phyloP scores from a whole-genome alignment of 2,113 vertebrate species.

The Toxotes jaculatrix region DNA sequence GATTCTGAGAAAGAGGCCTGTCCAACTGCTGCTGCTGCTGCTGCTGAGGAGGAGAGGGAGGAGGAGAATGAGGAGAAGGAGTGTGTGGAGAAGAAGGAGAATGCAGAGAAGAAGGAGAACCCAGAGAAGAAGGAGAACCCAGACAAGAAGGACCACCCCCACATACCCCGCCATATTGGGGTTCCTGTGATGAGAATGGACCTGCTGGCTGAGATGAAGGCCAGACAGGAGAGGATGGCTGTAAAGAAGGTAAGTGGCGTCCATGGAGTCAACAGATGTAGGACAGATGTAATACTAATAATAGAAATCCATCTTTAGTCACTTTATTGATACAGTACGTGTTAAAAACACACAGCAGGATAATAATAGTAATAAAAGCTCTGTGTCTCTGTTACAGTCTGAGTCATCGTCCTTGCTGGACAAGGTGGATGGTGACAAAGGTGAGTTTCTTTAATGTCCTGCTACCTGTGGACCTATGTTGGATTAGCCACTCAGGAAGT shows the following conservation, averaged over 20 bases:
- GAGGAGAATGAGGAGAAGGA: slow-evolving; percentile 78
- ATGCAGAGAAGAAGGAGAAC: slow-evolving; percentile 51
- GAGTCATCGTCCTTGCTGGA: slow-evolving; percentile 61
- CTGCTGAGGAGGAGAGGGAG: slow-evolving; percentile 69
- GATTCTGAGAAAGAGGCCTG: slow-evolving; percentile 51
- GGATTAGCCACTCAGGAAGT: neutral
- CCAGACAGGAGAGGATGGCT: slow-evolving; percentile 92
- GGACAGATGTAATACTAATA: neutral
- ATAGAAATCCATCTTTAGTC: neutral
- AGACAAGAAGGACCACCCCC: slow-evolving; percentile 78
- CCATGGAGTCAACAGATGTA: neutral
- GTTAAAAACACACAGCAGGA: neutral
- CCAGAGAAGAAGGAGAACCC: slow-evolving; percentile 69
- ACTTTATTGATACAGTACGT: neutral
- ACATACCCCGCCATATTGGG: slow-evolving; percentile 80
- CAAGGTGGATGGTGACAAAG: slow-evolving; percentile 83
- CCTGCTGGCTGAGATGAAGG: slow-evolving; percentile 95
- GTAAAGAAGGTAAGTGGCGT: slow-evolving; percentile 85
- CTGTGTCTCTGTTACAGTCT: slow-evolving; percentile 46
- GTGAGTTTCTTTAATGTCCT: slow-evolving; percentile 69
- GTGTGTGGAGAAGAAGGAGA: slow-evolving; percentile 70
- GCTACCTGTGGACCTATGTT: no score
- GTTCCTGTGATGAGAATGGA: slow-evolving; percentile 87
- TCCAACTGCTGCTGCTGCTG: slow-evolving; percentile 26
- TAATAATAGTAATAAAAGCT: neutral